These are phyloP conservation scores for Malachius bipustulatus DNA, from an alignment of 2,888 invertebrate species.

Conservation along the genomic window DNA sequence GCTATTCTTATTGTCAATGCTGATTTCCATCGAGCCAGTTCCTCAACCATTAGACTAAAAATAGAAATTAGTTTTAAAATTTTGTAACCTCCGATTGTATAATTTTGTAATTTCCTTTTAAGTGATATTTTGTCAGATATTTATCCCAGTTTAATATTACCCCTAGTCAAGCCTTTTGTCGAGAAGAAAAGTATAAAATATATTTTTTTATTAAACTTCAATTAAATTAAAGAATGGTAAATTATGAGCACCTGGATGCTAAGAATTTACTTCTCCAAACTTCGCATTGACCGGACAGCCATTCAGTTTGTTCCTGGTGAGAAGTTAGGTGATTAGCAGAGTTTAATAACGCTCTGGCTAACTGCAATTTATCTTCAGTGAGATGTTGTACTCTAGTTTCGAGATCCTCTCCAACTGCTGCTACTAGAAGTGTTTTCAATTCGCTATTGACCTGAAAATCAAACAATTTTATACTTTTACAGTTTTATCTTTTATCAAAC, in stretches of 20 bases:
- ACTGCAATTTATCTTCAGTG: conserved; percentile 82
- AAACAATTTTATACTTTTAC: too few relatives aligned
- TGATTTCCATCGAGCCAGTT: conserved; percentile 78
- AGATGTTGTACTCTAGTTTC: conserved; percentile 80
- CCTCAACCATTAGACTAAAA: conserved; percentile 82
- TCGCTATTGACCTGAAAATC: conserved; percentile 69
- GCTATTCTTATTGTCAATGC: conserved; percentile 58
- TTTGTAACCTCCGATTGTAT: too few relatives aligned
- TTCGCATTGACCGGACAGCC: conserved; percentile 87
- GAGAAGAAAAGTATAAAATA: too few relatives aligned
- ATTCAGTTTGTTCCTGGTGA: conserved; percentile 88
- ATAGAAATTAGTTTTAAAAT: conserved; percentile 6
- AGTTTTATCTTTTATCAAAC: too few relatives aligned
- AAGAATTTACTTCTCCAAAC: conserved; percentile 95
- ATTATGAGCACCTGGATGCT: conserved; percentile 62
- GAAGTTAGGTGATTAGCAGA: conserved; percentile 77
- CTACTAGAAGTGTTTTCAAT: conserved; percentile 82
- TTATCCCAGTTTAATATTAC: too few relatives aligned
- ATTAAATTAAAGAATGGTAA: not conserved
- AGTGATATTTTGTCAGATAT: too few relatives aligned
- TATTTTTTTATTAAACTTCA: too few relatives aligned
- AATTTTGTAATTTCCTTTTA: too few relatives aligned
- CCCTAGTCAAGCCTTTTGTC: too few relatives aligned
- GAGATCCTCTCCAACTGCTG: conserved; percentile 90
- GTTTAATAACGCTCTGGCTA: conserved; percentile 73